Evolutionary conservation across 2,888 invertebrate genomes (phyloP).

Genomic region (Torymus texanus): DNA sequence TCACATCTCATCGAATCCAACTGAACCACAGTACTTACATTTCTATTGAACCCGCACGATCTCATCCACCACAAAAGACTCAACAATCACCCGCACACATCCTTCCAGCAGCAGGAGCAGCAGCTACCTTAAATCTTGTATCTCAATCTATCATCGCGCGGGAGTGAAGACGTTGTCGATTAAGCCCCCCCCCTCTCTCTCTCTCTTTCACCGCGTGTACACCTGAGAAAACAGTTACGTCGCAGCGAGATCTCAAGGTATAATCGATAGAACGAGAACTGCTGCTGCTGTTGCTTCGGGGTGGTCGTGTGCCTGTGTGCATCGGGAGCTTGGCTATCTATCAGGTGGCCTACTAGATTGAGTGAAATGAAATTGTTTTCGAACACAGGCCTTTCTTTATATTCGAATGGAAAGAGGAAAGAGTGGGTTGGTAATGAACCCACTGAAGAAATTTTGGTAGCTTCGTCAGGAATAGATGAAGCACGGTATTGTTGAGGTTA

Average conservation of each 20-base stretch:
- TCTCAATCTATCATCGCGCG: neutral
- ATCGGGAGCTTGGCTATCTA: constrained; percentile 21
- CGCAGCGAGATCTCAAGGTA: neutral
- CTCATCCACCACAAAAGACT: too few species aligned
- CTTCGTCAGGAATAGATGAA: too few species aligned
- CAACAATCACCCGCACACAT: neutral
- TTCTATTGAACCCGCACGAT: too few species aligned
- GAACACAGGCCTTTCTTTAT: constrained; percentile 9
- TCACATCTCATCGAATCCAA: too few species aligned
- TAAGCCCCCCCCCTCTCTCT: neutral
- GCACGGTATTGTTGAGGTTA: too few species aligned
- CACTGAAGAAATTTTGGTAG: too few species aligned
- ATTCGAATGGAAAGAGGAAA: too few species aligned
- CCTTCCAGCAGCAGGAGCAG: neutral
- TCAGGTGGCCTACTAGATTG: constrained; percentile 4
- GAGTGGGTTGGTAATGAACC: too few species aligned
- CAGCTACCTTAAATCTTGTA: neutral
- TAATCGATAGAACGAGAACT: constrained; percentile 8
- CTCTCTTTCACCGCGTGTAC: neutral
- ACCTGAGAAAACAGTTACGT: constrained; percentile 39
- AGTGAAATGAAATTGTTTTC: neutral
- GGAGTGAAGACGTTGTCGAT: constrained; percentile 14
- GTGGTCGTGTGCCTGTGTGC: constrained; percentile 15
- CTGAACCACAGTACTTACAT: too few species aligned
- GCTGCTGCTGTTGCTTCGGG: constrained; percentile 16